Evolutionary conservation across 2,888 invertebrate genomes (phyloP), one percentile per base, ranked within the genome.

Genomic region (Drosophila leonis): DNA sequence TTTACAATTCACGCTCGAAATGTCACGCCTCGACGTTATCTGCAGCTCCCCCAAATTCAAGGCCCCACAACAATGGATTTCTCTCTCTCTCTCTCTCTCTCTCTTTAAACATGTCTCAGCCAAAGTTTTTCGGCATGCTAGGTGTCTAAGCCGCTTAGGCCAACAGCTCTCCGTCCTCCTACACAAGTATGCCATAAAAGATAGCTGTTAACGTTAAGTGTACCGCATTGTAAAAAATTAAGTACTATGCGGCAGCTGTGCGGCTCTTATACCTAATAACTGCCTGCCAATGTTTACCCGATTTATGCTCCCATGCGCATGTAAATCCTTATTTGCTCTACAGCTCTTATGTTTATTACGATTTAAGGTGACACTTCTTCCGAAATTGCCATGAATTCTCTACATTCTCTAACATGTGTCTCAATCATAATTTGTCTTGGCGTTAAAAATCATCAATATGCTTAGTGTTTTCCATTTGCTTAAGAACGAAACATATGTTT

Each of bases 1-100:
- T 88, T 85, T 85, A 81, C 86, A 88, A 84, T 87, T 84, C 81
- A 84, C 85, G 88, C 83, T 84, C 66, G 78, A 88, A 87, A 84
- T 87, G 76, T 74, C 72, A 71, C 80, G 80, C 69, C 72, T 80
- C 67, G 66, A n/a, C 48, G 44, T 66, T 62, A 57, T 72, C 65
- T 68, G 27, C 42, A 6, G 33, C 51, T 13, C 49, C 31, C 15
- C 31, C 37, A 13, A 51, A 49, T 48, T 42, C 24, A 33, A 33
- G 46, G 42, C 57, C 59, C 18, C 57, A 48, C 42, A 48, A 68
- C 51, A 52, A 66, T 54, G 24, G 24, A 35, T 70, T 46, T 56
- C 46, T 52, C 46, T 65, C 46, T 64, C 42, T 42, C 42, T 70
- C 52, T 56, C 46, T 52, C 46, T 65, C 46, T 56, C 42, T 64